Percentiles rank a stretch among this genome's conserved stretches.
These are phyloP conservation scores for Oncorhynchus mykiss DNA, from an alignment of 2,113 vertebrate genomes.

Conservation along the genomic window DNA sequence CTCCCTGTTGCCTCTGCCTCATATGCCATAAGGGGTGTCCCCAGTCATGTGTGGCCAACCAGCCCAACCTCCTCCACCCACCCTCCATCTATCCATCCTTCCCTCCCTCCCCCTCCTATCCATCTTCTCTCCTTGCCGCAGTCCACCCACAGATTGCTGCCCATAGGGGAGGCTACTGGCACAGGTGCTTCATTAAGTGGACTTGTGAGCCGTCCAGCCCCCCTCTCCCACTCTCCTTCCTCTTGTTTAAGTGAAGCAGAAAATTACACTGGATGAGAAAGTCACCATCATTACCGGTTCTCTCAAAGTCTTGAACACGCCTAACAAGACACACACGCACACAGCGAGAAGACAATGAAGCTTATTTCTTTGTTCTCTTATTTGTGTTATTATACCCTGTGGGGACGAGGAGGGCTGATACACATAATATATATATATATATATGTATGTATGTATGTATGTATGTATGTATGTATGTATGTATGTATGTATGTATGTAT, in stretches of 20 bases:
- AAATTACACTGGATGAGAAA: too few relatives aligned
- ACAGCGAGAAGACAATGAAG: neutral
- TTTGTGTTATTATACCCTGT: too few relatives aligned
- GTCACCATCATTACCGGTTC: conserved; percentile 7
- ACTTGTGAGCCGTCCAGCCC: conserved; percentile 10
- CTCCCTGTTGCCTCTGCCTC: too few relatives aligned
- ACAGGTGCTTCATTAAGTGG: conserved; percentile 35
- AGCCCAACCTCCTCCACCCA: too few relatives aligned
- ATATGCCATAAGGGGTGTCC: neutral
- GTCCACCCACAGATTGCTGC: neutral
- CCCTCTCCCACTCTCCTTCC: too few relatives aligned
- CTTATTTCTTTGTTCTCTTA: neutral
- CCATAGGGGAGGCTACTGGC: neutral
- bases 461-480: too few relatives aligned
- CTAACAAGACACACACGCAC: neutral
- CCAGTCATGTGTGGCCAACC: neutral
- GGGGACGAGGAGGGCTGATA: too few relatives aligned
- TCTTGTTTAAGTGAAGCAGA: too few relatives aligned
- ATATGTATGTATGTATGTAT: too few relatives aligned
- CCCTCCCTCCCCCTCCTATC: neutral
- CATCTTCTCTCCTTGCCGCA: neutral
- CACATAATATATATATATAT: too few relatives aligned
- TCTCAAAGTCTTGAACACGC: conserved; percentile 2
- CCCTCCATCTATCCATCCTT: neutral
- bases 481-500: too few relatives aligned